phyloP scores from a whole-genome alignment of 2,113 vertebrate species.

The Cheilinus undulatus region DNA sequence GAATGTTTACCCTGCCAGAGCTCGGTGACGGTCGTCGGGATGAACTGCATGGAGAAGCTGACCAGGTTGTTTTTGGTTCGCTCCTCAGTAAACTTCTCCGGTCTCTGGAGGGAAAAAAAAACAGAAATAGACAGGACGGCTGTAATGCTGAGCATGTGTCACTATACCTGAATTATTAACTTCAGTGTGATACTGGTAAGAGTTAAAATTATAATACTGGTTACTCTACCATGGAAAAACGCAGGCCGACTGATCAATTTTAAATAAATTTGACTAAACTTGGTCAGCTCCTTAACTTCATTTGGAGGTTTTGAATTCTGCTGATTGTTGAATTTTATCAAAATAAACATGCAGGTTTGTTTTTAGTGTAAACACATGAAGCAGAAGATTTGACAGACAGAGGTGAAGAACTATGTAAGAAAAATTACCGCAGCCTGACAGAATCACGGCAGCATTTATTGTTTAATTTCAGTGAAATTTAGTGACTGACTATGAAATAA shows the following conservation, averaged over 20 bases:
- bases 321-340: not conserved
- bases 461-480: no score
- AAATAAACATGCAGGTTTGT: not conserved
- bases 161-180: no score
- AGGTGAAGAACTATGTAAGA: no score
- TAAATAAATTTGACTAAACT: not conserved
- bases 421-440: not conserved
- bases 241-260: no score
- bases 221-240: no score
- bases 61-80: conserved; percentile 88
- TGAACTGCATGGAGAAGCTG: conserved; percentile 92
- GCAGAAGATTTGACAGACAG: not conserved
- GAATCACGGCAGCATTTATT: not conserved
- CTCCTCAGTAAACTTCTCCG: conserved; percentile 92
- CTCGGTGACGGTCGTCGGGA: conserved; percentile 89
- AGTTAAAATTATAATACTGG: no score
- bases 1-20: conserved; percentile 90
- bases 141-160: no score
- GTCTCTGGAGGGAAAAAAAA: conserved; percentile 78
- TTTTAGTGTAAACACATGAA: not conserved
- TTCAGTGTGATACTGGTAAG: no score
- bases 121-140: not conserved
- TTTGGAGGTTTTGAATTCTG: not conserved
- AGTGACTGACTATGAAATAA: not conserved
- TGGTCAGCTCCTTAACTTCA: not conserved